Evolutionary conservation across 1,140 invertebrate species (phyloP).

Genomic region (Aphis craccivora): DNA sequence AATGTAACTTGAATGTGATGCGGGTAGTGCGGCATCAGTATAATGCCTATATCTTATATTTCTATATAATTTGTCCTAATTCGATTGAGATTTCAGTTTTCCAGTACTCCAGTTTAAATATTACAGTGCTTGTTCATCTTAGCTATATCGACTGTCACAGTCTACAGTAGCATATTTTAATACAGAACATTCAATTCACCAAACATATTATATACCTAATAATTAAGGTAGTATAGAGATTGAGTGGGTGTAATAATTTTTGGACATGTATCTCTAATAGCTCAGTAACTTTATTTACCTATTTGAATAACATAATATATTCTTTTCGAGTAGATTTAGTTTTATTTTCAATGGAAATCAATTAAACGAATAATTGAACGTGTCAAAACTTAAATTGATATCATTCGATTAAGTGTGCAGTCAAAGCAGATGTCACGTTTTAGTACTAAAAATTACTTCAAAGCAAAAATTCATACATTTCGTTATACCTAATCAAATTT

Average conservation of each 20-base stretch:
- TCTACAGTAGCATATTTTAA: not conserved
- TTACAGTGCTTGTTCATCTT: not conserved
- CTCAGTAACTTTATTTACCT: no score
- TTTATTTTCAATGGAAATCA: not conserved
- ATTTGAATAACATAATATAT: no score
- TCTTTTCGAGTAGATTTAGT: not conserved
- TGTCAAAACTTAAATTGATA: no score
- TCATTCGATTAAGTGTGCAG: not conserved
- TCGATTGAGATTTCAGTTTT: not conserved
- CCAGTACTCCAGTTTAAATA: not conserved
- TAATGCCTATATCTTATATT: not conserved
- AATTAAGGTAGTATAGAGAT: not conserved
- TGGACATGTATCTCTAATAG: no score
- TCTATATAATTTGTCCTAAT: not conserved
- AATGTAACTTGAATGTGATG: not conserved
- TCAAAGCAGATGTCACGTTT: not conserved
- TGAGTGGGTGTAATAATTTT: no score
- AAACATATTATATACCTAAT: not conserved
- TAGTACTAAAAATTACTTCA: not conserved
- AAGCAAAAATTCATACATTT: not conserved
- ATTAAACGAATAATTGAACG: not conserved
- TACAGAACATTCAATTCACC: not conserved
- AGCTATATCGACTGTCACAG: not conserved
- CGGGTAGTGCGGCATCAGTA: not conserved
- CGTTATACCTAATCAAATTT: not conserved